Percentiles rank a stretch among this genome's conserved stretches.
These are phyloP conservation scores for Nomada fabriciana DNA, from an alignment of 2,888 invertebrate genomes.

Conservation along the genomic window DNA sequence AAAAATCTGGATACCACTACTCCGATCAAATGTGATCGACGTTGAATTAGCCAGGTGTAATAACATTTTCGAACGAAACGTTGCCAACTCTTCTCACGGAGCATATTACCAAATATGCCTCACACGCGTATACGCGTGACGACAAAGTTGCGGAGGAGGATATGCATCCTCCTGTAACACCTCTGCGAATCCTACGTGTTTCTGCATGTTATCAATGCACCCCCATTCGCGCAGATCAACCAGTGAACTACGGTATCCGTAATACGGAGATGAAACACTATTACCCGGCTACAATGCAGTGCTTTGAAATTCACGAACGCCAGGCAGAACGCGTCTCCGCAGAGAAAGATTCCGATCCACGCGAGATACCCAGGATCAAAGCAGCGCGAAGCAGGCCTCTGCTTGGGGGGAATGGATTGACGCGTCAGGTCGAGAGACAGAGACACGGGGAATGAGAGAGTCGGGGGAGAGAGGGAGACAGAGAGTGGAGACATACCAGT, in stretches of 20 bases:
- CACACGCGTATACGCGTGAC: too few relatives aligned
- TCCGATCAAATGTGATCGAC: too few relatives aligned
- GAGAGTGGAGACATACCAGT: neutral
- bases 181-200: conserved; percentile 20
- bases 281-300: conserved; percentile 31
- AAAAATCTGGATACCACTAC: too few relatives aligned
- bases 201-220: conserved; percentile 23
- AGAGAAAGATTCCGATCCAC: conserved; percentile 52
- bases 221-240: conserved; percentile 3
- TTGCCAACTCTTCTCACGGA: neutral
- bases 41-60: neutral
- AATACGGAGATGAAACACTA: conserved; percentile 51
- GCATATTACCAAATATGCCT: too few relatives aligned
- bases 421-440: neutral
- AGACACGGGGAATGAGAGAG: neutral
- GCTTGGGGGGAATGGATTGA: conserved; percentile 37
- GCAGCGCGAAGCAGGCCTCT: conserved; percentile 36
- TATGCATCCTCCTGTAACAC: neutral
- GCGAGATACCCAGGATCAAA: conserved; percentile 55
- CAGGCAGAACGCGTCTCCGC: conserved; percentile 24
- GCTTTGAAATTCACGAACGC: conserved; percentile 52
- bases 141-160: neutral
- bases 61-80: neutral
- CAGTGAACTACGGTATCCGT: conserved; percentile 31
- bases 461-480: neutral